A percentile compares a stretch with the other conserved stretches of the same genome.
Conservation (phyloP, 2,797 vertebrate genomes). For the Lithobates pipiens region DNA sequence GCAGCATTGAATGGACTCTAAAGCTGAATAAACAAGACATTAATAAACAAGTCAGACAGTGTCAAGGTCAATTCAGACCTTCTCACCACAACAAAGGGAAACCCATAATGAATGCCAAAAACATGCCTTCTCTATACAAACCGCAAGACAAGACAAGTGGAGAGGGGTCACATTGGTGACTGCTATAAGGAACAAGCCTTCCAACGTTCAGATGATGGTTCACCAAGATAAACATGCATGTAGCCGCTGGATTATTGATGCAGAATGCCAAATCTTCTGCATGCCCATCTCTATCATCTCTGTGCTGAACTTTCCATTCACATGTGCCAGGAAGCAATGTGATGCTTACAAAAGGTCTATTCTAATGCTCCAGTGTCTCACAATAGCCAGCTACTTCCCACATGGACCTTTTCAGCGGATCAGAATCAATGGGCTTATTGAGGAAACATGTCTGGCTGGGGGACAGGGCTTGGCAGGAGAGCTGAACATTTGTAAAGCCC, state of each 20-base stretch:
- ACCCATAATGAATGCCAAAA: not conserved
- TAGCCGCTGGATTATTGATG: not conserved
- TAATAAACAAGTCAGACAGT: not conserved
- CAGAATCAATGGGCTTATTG: slow-evolving; percentile 12
- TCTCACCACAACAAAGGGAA: not conserved
- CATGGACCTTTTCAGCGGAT: not conserved
- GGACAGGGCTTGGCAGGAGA: slow-evolving; percentile 12
- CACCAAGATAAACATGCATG: not conserved
- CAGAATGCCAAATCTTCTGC: not conserved
- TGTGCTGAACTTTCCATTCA: slow-evolving; percentile 34
- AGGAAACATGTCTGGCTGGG: not conserved
- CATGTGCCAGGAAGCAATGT: slow-evolving; percentile 9
- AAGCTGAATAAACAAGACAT: not conserved
- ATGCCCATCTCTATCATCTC: not conserved
- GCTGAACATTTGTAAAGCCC: not conserved
- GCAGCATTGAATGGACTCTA: not conserved
- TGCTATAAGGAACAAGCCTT: not conserved
- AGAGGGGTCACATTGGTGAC: not conserved
- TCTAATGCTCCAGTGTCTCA: not conserved
- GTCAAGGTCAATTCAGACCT: not conserved
- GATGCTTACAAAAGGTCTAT: not conserved
- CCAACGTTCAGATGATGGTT: not conserved
- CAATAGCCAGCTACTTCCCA: slow-evolving; percentile 23
- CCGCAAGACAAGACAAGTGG: not conserved
- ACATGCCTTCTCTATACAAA: not conserved